phyloP scores from a whole-genome alignment of 2,113 vertebrate genomes.

The Xenopus tropicalis region UCB_Xtro_10.0 CM004444.2:107731501-107732000 shows the following conservation, averaged over 20 bases:
- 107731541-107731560: constrained; percentile 18
- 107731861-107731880: constrained; percentile 57
- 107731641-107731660: constrained; percentile 41
- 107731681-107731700: constrained; percentile 39
- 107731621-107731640: constrained; percentile 40
- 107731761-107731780: constrained; percentile 51
- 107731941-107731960: constrained; percentile 55
- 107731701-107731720: constrained; percentile 42
- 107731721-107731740: constrained; percentile 46
- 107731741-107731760: constrained; percentile 48
- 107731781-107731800: constrained; percentile 59
- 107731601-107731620: constrained; percentile 43
- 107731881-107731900: constrained; percentile 68
- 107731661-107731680: constrained; percentile 46
- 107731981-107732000: constrained; percentile 55
- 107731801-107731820: constrained; percentile 54
- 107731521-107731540: neutral
- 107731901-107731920: constrained; percentile 67
- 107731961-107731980: constrained; percentile 57
- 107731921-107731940: constrained; percentile 58
- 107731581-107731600: constrained; percentile 20
- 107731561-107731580: constrained; percentile 6
- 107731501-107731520: neutral
- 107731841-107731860: constrained; percentile 57
- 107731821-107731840: constrained; percentile 62